Evolutionary conservation across 1,140 invertebrate genomes (phyloP), one percentile per base, ranked within the genome.

Genomic region (Bombus terrestris): DNA sequence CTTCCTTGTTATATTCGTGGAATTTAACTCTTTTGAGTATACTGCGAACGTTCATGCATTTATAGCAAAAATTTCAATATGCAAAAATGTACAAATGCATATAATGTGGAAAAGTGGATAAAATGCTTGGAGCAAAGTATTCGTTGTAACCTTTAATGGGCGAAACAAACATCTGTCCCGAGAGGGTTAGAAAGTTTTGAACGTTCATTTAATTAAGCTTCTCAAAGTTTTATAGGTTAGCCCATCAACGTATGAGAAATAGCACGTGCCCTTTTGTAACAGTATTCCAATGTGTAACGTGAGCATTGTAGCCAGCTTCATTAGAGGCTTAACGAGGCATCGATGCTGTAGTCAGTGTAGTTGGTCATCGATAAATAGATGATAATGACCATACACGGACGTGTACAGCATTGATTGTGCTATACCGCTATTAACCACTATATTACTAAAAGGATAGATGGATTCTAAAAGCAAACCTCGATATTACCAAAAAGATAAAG

Each of bases 301-400:
- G 41, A 74, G 43, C 41, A 35, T 47, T 53, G 43, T 28, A 74
- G n/a, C 73, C 32, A 25, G 73, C 43, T 75, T 75, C 32, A 57
- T 75, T 57, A 53, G 73, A 75, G 47, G 47, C 25, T 47, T 75
- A 75, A 75, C 25, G 73, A 75, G 47, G 32, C 22, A 75, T n/a
- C 43, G 73, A 39, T 6, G 32, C 18, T 35, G 32, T 35, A 68
- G 32, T 35, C 47, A 22, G 5, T 37, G 47, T 75, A 53, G 47
- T 47, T 53, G 73, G 73, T 75, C 73, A 75, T 39, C 47, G 73
- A 75, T 75, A 75, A 75, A 75, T 28, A 53, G 73, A 37, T 74
- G 39, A 74, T 74, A 74, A 74, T 74, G 73, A 74, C 73, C n/a
- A 35, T 35, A 35, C 39, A n/a, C 10, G 35, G 12, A 12, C 72